These are phyloP conservation scores for Pterocles gutturalis DNA, from an alignment of 2,113 vertebrate genomes.

Conservation along the genomic window DNA sequence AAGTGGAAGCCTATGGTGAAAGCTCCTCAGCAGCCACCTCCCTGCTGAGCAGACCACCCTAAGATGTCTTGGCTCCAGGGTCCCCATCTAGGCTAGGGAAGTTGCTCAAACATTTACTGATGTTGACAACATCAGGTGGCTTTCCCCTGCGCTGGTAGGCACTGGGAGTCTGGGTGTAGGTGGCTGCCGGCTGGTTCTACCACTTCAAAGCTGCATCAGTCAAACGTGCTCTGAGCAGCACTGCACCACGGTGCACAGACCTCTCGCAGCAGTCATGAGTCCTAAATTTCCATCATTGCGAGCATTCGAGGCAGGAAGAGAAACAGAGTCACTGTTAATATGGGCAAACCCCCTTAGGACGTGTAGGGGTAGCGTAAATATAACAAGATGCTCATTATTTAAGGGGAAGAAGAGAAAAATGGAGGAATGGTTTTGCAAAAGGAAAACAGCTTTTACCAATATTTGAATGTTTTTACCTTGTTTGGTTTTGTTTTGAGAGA, in stretches of 20 bases:
- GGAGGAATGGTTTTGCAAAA: neutral
- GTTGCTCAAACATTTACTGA: neutral
- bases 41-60: neutral
- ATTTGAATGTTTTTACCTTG: neutral
- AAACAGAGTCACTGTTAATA: neutral
- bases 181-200: neutral
- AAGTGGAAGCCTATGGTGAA: neutral
- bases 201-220: neutral
- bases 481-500: neutral
- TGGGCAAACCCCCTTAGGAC: neutral
- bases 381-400: neutral
- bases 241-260: neutral
- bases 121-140: neutral
- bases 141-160: neutral
- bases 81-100: neutral
- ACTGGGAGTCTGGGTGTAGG: neutral
- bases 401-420: neutral
- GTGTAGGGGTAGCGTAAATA: neutral
- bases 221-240: neutral
- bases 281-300: rapidly evolving
- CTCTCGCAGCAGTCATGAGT: neutral
- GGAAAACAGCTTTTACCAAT: neutral
- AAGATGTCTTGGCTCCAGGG: neutral
- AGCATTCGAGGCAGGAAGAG: neutral
- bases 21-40: neutral